Evolutionary conservation across 2,797 vertebrate species (phyloP).

Genomic region (Aldrovandia affinis): DNA sequence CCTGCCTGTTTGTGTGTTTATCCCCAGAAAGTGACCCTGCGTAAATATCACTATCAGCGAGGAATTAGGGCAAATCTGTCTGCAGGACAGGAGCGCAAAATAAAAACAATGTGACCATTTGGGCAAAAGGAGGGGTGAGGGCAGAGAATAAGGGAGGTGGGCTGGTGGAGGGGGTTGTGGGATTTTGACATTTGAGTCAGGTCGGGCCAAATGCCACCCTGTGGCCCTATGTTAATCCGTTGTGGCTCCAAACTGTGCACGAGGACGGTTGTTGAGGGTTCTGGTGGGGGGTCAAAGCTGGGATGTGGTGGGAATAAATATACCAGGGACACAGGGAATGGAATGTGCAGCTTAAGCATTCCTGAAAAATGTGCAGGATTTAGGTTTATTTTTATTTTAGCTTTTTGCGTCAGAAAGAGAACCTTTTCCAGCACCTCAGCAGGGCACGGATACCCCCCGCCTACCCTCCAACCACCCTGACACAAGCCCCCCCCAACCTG

Average conservation of each 20-base stretch:
- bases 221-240: too few species aligned
- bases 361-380: not conserved
- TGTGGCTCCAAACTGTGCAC: too few species aligned
- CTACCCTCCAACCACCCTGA: not conserved
- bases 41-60: not conserved
- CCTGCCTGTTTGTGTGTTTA: slow-evolving; percentile 5
- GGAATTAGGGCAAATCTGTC: not conserved
- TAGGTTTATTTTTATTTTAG: too few species aligned
- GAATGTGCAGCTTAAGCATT: not conserved
- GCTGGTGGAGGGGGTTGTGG: too few species aligned
- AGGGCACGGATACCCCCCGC: too few species aligned
- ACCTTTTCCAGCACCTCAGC: too few species aligned
- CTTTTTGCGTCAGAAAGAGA: too few species aligned
- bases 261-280: too few species aligned
- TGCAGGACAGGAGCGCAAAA: not conserved
- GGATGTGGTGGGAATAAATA: not conserved
- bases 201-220: too few species aligned
- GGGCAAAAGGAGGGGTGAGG: too few species aligned
- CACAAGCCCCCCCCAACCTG: not conserved
- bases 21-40: not conserved
- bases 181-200: not conserved
- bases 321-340: not conserved
- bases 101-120: not conserved
- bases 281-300: too few species aligned
- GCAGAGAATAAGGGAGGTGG: too few species aligned